phyloP scores from a whole-genome alignment of 1,140 invertebrate species.

The Drosophila serrata region DNA sequence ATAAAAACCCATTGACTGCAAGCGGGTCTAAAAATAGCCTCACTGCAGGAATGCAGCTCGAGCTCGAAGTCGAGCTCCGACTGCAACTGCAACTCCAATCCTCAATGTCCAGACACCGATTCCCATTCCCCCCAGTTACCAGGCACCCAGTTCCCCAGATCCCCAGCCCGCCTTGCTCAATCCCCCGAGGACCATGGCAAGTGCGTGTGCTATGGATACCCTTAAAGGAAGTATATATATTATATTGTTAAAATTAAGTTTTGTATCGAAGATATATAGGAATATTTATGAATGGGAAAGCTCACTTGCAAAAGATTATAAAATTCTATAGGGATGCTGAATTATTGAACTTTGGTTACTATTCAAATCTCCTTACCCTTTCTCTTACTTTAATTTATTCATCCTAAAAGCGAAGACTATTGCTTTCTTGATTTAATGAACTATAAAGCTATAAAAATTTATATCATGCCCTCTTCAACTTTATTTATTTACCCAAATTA shows the following conservation, averaged over 20 bases:
- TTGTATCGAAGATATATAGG: too few relatives aligned
- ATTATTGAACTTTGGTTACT: too few relatives aligned
- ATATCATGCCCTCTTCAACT: not conserved
- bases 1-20: slow-evolving; percentile 75
- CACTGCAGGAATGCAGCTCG: slow-evolving; percentile 75
- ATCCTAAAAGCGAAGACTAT: not conserved
- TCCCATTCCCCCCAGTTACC: slow-evolving; percentile 8
- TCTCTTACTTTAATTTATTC: not conserved
- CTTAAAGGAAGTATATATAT: not conserved
- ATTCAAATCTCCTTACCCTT: not conserved
- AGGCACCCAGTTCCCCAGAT: slow-evolving; percentile 2
- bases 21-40: slow-evolving; percentile 74
- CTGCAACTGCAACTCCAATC: slow-evolving; percentile 32
- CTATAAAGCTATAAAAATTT: not conserved
- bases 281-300: not conserved
- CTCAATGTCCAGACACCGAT: slow-evolving; percentile 3
- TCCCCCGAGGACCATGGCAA: slow-evolving; percentile 37
- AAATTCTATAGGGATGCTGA: too few relatives aligned
- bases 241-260: too few relatives aligned
- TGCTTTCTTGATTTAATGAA: not conserved
- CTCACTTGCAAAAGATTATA: not conserved
- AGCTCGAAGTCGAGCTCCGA: slow-evolving; percentile 47
- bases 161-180: not conserved
- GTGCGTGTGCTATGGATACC: slow-evolving; percentile 49
- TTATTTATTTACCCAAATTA: not conserved